Conservation (phyloP, 2,113 vertebrate species). For the Dryoscopus gambensis region DNA sequence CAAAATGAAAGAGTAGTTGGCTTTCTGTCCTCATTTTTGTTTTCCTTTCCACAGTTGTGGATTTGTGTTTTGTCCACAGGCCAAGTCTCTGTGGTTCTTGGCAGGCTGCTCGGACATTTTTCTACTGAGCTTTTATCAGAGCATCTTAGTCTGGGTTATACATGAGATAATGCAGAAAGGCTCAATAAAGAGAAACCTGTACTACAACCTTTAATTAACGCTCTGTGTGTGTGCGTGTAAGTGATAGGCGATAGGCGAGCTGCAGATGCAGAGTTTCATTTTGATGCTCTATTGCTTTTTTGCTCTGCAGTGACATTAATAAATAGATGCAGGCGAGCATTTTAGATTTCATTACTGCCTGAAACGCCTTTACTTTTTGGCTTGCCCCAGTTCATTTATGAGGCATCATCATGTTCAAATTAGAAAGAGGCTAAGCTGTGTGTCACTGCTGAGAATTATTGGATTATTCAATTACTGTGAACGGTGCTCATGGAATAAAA, state of each 20-base stretch:
- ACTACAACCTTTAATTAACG: not conserved
- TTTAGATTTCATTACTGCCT: not conserved
- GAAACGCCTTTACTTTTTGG: constrained; percentile 35
- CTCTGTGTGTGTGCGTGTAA: not conserved
- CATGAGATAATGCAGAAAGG: constrained; percentile 16
- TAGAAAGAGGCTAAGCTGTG: constrained; percentile 3
- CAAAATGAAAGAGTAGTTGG: not conserved
- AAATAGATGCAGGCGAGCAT: constrained; percentile 6
- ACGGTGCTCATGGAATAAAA: not conserved
- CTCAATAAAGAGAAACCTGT: not conserved
- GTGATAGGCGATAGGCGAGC: not conserved
- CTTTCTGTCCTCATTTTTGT: constrained; percentile 26
- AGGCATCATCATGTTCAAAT: constrained; percentile 5
- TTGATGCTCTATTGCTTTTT: not conserved
- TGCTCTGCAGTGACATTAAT: not conserved
- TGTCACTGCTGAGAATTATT: constrained; percentile 30
- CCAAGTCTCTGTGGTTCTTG: constrained; percentile 60
- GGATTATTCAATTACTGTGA: constrained; percentile 54
- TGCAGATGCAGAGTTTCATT: not conserved
- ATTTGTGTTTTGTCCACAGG: constrained; percentile 40
- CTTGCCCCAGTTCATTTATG: constrained; percentile 11
- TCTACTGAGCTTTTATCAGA: constrained; percentile 41
- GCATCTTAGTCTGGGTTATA: not conserved
- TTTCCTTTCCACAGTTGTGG: constrained; percentile 44
- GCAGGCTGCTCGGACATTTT: constrained; percentile 11